phyloP scores from a whole-genome alignment of 1,140 invertebrate species.

The Galendromus occidentalis region DNA sequence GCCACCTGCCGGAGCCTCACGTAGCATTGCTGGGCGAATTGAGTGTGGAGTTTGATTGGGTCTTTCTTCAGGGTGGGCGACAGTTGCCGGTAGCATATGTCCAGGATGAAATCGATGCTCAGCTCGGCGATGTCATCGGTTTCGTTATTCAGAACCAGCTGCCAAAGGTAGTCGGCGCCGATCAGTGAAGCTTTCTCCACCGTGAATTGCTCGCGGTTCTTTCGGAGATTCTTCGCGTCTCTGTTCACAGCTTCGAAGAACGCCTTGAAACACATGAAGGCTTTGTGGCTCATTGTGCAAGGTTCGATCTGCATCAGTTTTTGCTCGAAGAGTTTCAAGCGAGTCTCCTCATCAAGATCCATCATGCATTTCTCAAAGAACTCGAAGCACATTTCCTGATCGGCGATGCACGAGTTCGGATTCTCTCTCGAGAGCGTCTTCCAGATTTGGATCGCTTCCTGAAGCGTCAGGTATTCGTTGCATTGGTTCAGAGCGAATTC shows the following conservation, averaged over 20 bases:
- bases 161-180: constrained; percentile 35
- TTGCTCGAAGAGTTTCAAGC: constrained; percentile 32
- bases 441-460: constrained; percentile 34
- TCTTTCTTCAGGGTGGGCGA: constrained; percentile 32
- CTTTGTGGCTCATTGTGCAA: constrained; percentile 27
- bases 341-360: constrained; percentile 33
- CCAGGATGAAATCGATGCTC: constrained; percentile 32
- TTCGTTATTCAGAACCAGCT: constrained; percentile 31
- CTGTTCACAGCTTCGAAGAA: constrained; percentile 35
- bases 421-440: constrained; percentile 24
- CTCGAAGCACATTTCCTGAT: constrained; percentile 30
- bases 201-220: constrained; percentile 11
- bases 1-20: constrained; percentile 29
- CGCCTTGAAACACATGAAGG: constrained; percentile 33
- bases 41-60: constrained; percentile 29
- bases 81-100: constrained; percentile 31
- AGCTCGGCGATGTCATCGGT: constrained; percentile 31
- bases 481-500: constrained; percentile 35
- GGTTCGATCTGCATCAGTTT: constrained; percentile 32
- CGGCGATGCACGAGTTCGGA: background rate
- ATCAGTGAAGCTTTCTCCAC: constrained; percentile 33
- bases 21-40: constrained; percentile 35
- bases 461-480: constrained; percentile 32
- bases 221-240: constrained; percentile 29
- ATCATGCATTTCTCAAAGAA: constrained; percentile 34